These are phyloP conservation scores for Asbolus verrucosus DNA, from an alignment of 1,140 invertebrate species.

Conservation along the genomic window DNA sequence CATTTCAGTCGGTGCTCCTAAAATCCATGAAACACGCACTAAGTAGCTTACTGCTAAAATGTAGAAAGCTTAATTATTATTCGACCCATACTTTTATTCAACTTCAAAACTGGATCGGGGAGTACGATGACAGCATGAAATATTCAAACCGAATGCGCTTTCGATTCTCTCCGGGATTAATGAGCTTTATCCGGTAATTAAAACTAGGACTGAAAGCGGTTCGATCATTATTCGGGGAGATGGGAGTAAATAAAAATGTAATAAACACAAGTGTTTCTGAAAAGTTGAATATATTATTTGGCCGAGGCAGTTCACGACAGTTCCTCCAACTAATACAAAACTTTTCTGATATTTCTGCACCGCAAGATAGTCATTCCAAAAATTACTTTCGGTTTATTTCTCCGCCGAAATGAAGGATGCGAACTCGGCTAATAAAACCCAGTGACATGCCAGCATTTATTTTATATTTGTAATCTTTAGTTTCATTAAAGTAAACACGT, in stretches of 20 bases:
- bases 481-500: conserved; percentile 20
- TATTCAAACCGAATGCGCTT: background rate
- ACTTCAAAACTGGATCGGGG: background rate
- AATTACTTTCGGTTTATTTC: conserved; percentile 24
- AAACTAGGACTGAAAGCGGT: background rate
- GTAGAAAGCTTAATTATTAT: conserved; percentile 26
- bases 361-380: conserved; percentile 17
- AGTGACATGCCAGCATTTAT: conserved; percentile 12
- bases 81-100: conserved; percentile 5
- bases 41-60: conserved; percentile 9
- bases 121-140: background rate
- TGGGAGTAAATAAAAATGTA: conserved; percentile 1
- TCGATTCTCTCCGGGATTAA: background rate
- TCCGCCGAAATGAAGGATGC: background rate
- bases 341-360: conserved; percentile 4
- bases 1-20: conserved; percentile 14
- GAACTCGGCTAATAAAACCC: background rate
- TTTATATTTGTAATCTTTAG: conserved; percentile 29
- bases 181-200: too few species aligned
- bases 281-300: conserved; percentile 22
- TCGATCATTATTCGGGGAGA: background rate
- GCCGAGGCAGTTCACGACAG: background rate
- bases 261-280: conserved; percentile 3
- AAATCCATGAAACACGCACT: conserved; percentile 38
- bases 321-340: conserved; percentile 21